Base-by-base conservation (phyloP, 2,113 vertebrate genomes). In the Apodemus sylvaticus region DNA sequence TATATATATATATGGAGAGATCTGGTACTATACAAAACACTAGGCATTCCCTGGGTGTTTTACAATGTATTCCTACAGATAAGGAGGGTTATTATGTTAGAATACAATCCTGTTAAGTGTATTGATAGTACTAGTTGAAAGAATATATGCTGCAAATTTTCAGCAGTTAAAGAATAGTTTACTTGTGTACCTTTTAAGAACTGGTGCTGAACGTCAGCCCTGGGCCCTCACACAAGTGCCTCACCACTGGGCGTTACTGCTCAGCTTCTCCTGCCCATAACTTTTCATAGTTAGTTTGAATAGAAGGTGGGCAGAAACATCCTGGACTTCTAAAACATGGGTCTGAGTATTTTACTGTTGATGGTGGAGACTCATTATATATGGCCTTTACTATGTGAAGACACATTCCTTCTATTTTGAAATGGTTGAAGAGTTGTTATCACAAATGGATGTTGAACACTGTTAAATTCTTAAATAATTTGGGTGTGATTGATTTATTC, bases 81-180 rank as follows among this genome's bases (percentile, higher is more conserved):
- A 68, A 42, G 7, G 45, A 74, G n/a, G 26, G 14, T 17, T 45
- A 24, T 31, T 42, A 53, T 70, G 17, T 60, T 92, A 73, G 45
- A 26, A 58, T 92, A 85, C 62, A 93, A 73, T 76, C 88, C 31
- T 86, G 22, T 77, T n/a, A 91, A 96, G 4, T 95, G 11, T 36
- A 31, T 31, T 73, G 51, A 58, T 39, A 74, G 70, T 20, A 42
- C 36, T 73, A 93, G 5, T 42, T 90, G 81, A 82, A 86, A 60
- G 4, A 60, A 45, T 66, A 11, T 74, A 16, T 92, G 29, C 53
- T 93, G 4, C 82, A 83, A 87, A 55, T 85, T 91, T 73, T 58
- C 39, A 29, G 45, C 39, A 83, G 51, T 39, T 90, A 45, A 86
- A 90, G n/a, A 86, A 73, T 55, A 91, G 60, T 77, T 89, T 92